Conservation (phyloP, 2,113 vertebrate species). For the Tretioscincus oriximinensis region DNA sequence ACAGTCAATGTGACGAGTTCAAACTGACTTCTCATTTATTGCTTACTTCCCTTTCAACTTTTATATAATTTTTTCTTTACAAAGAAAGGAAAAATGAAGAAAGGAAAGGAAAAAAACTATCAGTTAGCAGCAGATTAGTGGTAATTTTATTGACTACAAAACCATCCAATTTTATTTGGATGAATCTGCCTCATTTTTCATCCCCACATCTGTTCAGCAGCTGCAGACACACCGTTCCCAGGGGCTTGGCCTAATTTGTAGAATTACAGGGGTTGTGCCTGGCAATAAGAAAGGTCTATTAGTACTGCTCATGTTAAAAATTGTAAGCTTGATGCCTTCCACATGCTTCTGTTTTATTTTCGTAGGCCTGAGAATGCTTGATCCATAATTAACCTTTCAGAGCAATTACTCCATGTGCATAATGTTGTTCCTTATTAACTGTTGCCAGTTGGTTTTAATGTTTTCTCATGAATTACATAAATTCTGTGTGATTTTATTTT, state of each 20-base stretch:
- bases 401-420: conserved; percentile 39
- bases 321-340: conserved; percentile 73
- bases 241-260: conserved; percentile 75
- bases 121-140: conserved; percentile 26
- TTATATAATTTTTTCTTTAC: conserved; percentile 20
- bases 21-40: background rate
- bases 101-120: background rate
- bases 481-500: background rate
- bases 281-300: conserved; percentile 68
- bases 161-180: conserved; percentile 45
- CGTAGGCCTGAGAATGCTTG: conserved; percentile 33
- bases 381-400: conserved; percentile 64
- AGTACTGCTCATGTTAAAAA: conserved; percentile 69
- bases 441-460: background rate
- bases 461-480: conserved; percentile 17
- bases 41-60: conserved; percentile 11
- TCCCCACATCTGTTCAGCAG: conserved; percentile 72
- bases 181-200: conserved; percentile 48
- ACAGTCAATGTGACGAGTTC: background rate
- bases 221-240: conserved; percentile 70
- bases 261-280: conserved; percentile 70
- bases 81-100: background rate
- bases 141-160: conserved; percentile 55
- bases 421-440: conserved; percentile 25
- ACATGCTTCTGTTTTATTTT: conserved; percentile 68